Percentiles rank a stretch among this genome's conserved stretches.
These are phyloP conservation scores for Aegotheles bennettii DNA, from an alignment of 2,113 vertebrate species.

Conservation along the genomic window DNA sequence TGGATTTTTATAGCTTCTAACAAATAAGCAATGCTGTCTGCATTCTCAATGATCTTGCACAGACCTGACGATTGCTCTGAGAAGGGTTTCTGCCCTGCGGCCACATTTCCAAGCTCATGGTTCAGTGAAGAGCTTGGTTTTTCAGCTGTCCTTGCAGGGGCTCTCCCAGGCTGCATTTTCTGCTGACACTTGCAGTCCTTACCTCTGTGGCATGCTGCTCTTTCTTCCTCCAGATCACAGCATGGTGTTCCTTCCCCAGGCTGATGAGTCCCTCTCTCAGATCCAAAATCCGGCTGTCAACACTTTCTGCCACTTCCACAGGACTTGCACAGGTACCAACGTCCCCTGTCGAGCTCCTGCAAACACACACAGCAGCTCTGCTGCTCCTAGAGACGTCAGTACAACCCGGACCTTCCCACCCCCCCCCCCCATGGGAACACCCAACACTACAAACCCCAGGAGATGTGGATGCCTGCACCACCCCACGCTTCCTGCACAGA, in stretches of 20 bases:
- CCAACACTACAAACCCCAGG: background rate
- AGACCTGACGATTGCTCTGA: background rate
- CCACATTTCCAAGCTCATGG: background rate
- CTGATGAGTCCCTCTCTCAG: slow-evolving; percentile 78
- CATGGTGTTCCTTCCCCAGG: slow-evolving; percentile 76
- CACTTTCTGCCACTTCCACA: slow-evolving; percentile 12
- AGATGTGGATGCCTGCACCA: background rate
- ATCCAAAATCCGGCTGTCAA: slow-evolving; percentile 41
- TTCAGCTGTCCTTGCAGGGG: background rate
- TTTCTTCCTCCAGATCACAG: slow-evolving; percentile 80
- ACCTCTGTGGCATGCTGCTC: slow-evolving; percentile 87
- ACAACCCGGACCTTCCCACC: background rate
- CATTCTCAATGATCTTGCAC: background rate
- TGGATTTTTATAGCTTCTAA: background rate
- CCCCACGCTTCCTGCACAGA: background rate
- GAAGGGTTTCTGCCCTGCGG: background rate
- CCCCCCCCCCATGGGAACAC: background rate
- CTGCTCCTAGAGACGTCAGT: background rate
- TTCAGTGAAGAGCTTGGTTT: background rate
- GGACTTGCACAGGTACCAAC: background rate
- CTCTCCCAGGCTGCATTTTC: background rate
- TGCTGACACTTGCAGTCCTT: background rate
- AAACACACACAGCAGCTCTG: background rate
- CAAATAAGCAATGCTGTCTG: background rate
- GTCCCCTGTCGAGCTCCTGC: slow-evolving; percentile 57